Evolutionary conservation across 1,140 invertebrate species (phyloP), one percentile per base, ranked within the genome.

Genomic region (Drosophila triauraria): DNA sequence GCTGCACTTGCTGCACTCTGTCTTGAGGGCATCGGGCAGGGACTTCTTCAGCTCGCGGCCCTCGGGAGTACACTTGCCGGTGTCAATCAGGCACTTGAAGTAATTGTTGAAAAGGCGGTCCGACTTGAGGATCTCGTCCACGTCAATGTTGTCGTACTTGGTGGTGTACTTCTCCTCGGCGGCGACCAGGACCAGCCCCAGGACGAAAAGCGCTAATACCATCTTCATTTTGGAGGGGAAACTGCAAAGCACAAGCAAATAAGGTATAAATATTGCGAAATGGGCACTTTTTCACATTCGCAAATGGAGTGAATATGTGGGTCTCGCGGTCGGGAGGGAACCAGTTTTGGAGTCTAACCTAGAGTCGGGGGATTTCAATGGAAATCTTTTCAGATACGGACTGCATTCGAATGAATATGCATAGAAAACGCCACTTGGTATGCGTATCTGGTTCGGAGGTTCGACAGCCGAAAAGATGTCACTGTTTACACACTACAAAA

Each of bases 141-240:
- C 25, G 85, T 97, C 93, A 35, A 97, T 93, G 75, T 95, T 95
- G 86, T 97, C 96, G 80, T 95, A 97, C 91, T 95, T 96, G 20
- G 94, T 95, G 0, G 96, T 96, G 82, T 97, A 97, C 70, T 94
- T 94, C 0, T 94, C 93, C 1, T 92, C 93, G 3, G 94, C 94
- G 30, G 80, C 68, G n/a, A 91, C 88, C 59, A 92, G 92, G 0
- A 91, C 93, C 44, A 95, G 58, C 25, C 93, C 91, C n/a, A 94
- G 57, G 12, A 71, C 62, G 13, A 91, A 8, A 12, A 91, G 25
- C n/a, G 78, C 27, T 13, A 77, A 17, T 23, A 67, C 23, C 47
- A 78, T 61, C 67, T 85, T 92, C 71, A 90, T 85, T 12, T 80
- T 75, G 48, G 30, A 20, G n/a, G 56, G 12, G 61, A 38, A 38